Percentiles rank a stretch among this genome's conserved stretches.
Conservation (phyloP, 2,888 invertebrate genomes). For the Odontocerum albicorne region DNA sequence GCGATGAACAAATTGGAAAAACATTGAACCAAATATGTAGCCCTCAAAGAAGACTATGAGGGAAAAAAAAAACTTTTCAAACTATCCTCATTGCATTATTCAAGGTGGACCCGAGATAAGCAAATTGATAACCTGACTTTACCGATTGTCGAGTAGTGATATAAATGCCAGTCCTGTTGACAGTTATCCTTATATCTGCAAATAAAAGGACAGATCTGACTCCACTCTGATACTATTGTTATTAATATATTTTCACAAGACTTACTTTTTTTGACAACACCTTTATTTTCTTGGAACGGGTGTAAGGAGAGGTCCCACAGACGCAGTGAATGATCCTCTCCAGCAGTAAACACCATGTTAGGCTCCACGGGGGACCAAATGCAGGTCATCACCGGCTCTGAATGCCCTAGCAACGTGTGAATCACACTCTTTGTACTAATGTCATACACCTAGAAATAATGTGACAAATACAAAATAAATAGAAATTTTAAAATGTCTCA, state of each 20-base stretch:
- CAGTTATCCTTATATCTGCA: slow-evolving; percentile 40
- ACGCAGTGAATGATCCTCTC: slow-evolving; percentile 66
- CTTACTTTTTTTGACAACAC: slow-evolving; percentile 43
- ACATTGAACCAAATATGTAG: no score
- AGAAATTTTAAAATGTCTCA: no score
- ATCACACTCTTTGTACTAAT: slow-evolving; percentile 55
- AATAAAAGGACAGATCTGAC: background rate
- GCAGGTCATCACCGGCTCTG: slow-evolving; percentile 56
- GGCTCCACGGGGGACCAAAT: slow-evolving; percentile 67
- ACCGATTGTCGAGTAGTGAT: no score
- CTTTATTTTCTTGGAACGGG: slow-evolving; percentile 43
- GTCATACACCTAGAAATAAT: slow-evolving; percentile 66
- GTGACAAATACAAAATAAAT: no score
- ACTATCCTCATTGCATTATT: no score
- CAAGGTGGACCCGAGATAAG: no score
- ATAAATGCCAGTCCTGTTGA: no score
- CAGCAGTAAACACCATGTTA: slow-evolving; percentile 65
- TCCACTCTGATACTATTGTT: background rate
- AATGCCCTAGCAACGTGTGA: slow-evolving; percentile 62
- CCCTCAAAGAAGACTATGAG: no score
- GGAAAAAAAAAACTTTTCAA: no score
- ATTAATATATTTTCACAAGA: slow-evolving; percentile 9
- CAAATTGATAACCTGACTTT: no score
- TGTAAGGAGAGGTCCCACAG: slow-evolving; percentile 63
- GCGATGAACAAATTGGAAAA: no score